A percentile compares a stretch with the other conserved stretches of the same genome.
Conservation (phyloP, 2,113 vertebrate genomes). For the Bos indicus region DNA sequence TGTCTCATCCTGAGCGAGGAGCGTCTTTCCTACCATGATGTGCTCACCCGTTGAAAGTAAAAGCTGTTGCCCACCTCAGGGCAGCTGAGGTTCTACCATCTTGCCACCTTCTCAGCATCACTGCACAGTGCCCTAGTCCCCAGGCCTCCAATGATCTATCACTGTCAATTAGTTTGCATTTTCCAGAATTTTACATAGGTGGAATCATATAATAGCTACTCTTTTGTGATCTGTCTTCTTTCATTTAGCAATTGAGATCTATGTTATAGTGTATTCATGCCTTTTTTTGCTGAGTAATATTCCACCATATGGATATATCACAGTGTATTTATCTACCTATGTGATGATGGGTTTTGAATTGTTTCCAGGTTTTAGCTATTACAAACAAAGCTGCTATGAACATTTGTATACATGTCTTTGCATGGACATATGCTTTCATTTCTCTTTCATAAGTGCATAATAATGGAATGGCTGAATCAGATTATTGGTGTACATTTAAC, state of each 20-base stretch:
- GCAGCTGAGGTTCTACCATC: not conserved
- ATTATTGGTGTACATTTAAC: not conserved
- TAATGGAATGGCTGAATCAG: not conserved
- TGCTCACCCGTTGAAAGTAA: conserved; percentile 6
- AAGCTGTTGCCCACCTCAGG: not conserved
- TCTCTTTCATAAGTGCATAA: not conserved
- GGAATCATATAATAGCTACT: not conserved
- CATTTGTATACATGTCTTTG: not conserved
- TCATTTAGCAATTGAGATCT: not conserved
- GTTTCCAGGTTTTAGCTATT: not conserved
- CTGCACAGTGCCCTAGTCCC: not conserved
- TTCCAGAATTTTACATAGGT: not conserved
- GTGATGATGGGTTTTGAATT: not conserved
- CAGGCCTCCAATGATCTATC: not conserved
- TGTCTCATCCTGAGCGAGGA: not conserved
- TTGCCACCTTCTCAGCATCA: not conserved
- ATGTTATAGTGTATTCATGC: not conserved
- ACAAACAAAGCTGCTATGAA: not conserved
- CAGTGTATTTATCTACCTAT: not conserved
- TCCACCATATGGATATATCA: not conserved
- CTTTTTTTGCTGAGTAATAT: not conserved
- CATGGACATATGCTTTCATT: not conserved
- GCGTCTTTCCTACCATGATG: not conserved
- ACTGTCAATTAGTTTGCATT: not conserved
- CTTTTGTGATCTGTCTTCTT: not conserved